Conservation (phyloP, 1,140 invertebrate species). For the Bombus soroeensis region DNA sequence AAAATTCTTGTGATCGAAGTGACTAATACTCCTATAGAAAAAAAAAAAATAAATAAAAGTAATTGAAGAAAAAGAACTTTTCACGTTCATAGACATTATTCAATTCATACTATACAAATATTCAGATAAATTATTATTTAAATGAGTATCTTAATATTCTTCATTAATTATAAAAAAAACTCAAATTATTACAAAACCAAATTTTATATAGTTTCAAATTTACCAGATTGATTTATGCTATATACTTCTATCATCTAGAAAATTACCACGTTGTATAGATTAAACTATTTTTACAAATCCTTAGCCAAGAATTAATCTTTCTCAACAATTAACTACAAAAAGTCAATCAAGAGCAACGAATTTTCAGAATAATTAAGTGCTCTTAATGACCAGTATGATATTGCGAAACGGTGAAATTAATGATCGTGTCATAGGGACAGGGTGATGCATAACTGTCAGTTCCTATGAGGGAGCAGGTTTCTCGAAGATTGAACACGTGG, state of each 20-base stretch:
- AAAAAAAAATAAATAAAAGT: neutral
- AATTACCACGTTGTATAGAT: too few relatives aligned
- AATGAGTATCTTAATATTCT: neutral
- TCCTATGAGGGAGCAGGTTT: conserved; percentile 19
- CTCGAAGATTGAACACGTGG: conserved; percentile 29
- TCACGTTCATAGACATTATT: neutral
- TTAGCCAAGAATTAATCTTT: too few relatives aligned
- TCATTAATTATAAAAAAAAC: neutral
- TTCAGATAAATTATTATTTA: neutral
- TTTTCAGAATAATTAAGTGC: neutral
- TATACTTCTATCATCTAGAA: neutral
- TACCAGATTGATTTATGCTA: neutral
- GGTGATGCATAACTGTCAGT: neutral
- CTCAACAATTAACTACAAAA: neutral
- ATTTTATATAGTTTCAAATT: neutral
- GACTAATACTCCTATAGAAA: neutral
- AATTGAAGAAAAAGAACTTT: neutral
- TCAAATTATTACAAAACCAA: neutral
- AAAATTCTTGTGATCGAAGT: neutral
- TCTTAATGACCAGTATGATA: neutral
- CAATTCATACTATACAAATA: too few relatives aligned
- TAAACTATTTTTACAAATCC: too few relatives aligned
- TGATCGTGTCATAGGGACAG: neutral
- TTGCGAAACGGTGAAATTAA: conserved; percentile 16
- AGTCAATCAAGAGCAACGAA: neutral